These are phyloP conservation scores for Arctopsyche grandis DNA, from an alignment of 1,140 invertebrate species.

Conservation along the genomic window DNA sequence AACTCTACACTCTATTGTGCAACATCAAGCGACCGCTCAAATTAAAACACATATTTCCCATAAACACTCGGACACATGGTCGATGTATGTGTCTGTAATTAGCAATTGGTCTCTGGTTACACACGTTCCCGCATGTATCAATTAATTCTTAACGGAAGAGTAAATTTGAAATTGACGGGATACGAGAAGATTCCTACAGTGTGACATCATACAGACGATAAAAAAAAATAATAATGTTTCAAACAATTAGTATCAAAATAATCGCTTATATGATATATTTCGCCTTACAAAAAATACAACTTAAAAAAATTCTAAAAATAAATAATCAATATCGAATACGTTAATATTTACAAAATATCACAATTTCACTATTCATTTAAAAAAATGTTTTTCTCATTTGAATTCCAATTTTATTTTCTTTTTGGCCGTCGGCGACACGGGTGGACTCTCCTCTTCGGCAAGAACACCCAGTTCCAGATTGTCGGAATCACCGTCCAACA, in stretches of 20 bases:
- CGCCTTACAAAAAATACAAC: conserved; percentile 14
- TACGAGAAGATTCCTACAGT: background rate
- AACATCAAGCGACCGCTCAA: too few relatives aligned
- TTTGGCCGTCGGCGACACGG: background rate
- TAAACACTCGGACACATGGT: too few relatives aligned
- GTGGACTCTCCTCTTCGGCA: conserved; percentile 10
- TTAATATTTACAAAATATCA: conserved; percentile 27
- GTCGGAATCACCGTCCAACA: conserved; percentile 57
- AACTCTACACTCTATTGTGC: too few relatives aligned
- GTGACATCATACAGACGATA: background rate
- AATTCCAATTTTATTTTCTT: conserved; percentile 28
- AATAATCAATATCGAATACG: conserved; percentile 23
- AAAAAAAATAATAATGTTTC: background rate
- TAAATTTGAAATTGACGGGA: background rate
- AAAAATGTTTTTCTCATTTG: background rate
- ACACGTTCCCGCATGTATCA: background rate
- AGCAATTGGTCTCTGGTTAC: background rate
- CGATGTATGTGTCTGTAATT: background rate
- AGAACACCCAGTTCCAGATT: conserved; percentile 31
- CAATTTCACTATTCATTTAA: conserved; percentile 19
- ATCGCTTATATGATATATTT: background rate
- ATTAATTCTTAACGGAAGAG: background rate
- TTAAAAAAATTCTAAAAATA: conserved; percentile 14
- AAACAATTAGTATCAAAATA: conserved; percentile 1
- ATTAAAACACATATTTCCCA: too few relatives aligned